Base-by-base conservation (phyloP, 2,797 vertebrate genomes). In the Sebastes steindachneri region DNA sequence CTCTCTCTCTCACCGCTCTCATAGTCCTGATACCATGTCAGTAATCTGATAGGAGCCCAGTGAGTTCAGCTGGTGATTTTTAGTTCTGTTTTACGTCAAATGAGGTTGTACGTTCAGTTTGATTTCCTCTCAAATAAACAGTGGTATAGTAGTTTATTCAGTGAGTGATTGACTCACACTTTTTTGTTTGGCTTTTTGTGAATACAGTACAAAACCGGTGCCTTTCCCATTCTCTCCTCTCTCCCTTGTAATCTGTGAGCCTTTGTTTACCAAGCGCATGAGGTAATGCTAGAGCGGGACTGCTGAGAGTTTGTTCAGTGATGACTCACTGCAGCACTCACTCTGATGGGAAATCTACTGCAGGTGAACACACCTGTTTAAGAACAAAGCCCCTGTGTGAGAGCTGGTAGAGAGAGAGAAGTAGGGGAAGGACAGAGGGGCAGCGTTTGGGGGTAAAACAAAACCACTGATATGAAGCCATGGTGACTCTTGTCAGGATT, bases 191-290 rank as follows among this genome's bases (percentile, higher is more conserved):
- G 54, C 54, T 69, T n/a, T 62, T 68, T 77, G 41, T 68, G 55
- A 69, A 28, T 29, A 45, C 62, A n/a, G 31, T 26, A 23, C 65
- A 67, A n/a, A 29, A 31, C 4, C 2, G 68, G 45, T 21, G 53
- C 1, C 74, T 28, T 57, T 72, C 23, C 3, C 35, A 15, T 71
- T 69, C 17, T 68, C 37, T 68, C 63, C 17, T 59, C 37, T 68
- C n/a, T 68, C n/a, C 3, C 14, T 71, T 60, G 48, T 74, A 75
- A 83, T 82, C 76, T 73, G 62, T 10, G 14, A 72, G 53, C 57
- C n/a, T 79, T 70, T 90, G 87, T 90, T 91, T 82, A 67, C 25
- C n/a, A 26, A 64, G 54, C n/a, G 9, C 69, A 80, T 79, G 63
- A 77, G 65, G 83, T 85, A 79, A 89, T 64, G 67, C 51, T 8